phyloP scores from a whole-genome alignment of 2,797 vertebrate species.

The Enteromius unitaeniatus region DNA sequence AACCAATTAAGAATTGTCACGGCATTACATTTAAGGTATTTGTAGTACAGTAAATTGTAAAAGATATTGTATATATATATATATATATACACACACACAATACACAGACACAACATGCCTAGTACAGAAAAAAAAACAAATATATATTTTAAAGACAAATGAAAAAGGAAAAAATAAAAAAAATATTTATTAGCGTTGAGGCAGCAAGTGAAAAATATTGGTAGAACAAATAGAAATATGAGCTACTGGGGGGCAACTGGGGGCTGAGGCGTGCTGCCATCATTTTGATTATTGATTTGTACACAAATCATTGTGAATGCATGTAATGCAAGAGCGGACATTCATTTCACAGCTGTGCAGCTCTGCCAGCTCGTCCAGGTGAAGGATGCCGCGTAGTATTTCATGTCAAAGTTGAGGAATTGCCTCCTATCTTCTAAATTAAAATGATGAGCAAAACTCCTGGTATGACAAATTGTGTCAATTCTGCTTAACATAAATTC shows the following conservation, averaged over 20 bases:
- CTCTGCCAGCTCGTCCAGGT: constrained; percentile 42
- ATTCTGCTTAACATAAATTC: constrained; percentile 27
- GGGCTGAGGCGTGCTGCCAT: constrained; percentile 19
- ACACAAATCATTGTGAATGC: constrained; percentile 46
- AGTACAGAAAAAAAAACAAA: background rate
- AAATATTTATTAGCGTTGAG: background rate
- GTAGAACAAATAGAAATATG: background rate
- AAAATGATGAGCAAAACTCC: constrained; percentile 46
- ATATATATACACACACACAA: background rate
- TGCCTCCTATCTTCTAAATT: constrained; percentile 45
- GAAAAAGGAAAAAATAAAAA: background rate
- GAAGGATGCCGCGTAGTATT: constrained; percentile 50
- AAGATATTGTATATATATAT: background rate
- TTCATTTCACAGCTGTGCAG: constrained; percentile 46
- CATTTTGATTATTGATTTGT: constrained; percentile 53
- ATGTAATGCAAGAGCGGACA: constrained; percentile 43
- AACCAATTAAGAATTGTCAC: background rate
- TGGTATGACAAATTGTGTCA: constrained; percentile 22
- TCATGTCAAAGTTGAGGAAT: constrained; percentile 45
- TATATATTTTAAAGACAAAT: background rate
- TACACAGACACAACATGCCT: background rate
- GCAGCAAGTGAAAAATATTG: constrained; percentile 8
- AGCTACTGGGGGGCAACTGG: constrained; percentile 1
- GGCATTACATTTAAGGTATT: too few species aligned
- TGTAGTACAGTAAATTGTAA: background rate